Percentiles rank a stretch among this genome's conserved stretches.
Evolutionary conservation across 2,113 vertebrate genomes (phyloP).

Genomic region (Astur gentilis): DNA sequence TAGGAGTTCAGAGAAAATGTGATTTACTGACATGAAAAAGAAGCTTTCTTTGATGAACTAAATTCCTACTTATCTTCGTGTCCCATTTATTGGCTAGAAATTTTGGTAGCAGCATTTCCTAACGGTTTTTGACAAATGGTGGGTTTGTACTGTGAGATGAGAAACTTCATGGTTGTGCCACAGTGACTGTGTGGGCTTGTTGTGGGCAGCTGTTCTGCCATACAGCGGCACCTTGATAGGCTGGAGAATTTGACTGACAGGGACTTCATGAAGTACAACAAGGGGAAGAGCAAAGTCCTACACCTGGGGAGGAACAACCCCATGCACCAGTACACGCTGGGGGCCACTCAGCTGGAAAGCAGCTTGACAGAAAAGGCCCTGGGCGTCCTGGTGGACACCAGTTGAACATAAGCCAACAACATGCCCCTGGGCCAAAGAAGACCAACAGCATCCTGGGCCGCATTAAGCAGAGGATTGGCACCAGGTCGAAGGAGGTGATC

Average conservation of each 20-base stretch:
- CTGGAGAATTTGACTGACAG: neutral
- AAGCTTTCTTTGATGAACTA: neutral
- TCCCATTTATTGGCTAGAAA: neutral
- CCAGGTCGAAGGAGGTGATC: neutral
- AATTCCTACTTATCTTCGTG: neutral
- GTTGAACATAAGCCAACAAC: neutral
- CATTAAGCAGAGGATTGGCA: neutral
- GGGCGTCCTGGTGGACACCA: neutral
- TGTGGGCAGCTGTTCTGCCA: neutral
- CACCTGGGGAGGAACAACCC: neutral
- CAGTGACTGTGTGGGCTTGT: neutral
- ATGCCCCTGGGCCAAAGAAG: neutral
- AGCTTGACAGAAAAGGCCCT: neutral
- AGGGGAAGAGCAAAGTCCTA: neutral
- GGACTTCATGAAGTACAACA: neutral
- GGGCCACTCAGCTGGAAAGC: fast-evolving
- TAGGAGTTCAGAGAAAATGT: neutral
- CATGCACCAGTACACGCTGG: neutral
- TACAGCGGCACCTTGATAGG: neutral
- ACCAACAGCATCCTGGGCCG: neutral
- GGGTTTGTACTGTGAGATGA: neutral
- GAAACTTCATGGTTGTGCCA: neutral
- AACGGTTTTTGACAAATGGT: neutral
- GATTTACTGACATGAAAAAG: neutral
- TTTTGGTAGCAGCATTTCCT: neutral